These are phyloP conservation scores for Bombus turneri DNA, from an alignment of 1,140 invertebrate species.

Conservation along the genomic window DNA sequence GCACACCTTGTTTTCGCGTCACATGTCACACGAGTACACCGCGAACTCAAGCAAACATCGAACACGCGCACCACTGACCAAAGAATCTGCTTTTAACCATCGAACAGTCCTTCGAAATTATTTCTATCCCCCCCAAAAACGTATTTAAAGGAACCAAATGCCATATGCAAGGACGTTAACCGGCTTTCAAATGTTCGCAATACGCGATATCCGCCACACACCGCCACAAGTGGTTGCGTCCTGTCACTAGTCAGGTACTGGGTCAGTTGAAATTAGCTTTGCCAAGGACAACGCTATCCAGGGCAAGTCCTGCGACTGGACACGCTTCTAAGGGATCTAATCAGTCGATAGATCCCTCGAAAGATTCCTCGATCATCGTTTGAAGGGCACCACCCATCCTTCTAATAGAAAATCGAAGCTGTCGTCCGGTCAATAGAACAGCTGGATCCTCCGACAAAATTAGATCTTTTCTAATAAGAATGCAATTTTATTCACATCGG, in stretches of 20 bases:
- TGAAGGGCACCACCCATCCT: constrained; percentile 40
- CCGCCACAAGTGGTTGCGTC: constrained; percentile 80
- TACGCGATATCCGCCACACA: constrained; percentile 33
- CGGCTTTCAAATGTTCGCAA: constrained; percentile 30
- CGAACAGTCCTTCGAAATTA: not conserved
- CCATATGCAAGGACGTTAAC: constrained; percentile 22
- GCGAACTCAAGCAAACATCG: constrained; percentile 11
- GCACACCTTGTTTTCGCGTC: not conserved
- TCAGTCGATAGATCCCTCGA: not conserved
- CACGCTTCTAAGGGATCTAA: not conserved
- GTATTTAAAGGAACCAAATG: not conserved
- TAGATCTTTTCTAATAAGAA: not conserved
- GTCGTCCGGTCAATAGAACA: constrained; percentile 1
- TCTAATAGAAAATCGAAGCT: constrained; percentile 24
- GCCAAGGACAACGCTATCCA: not conserved
- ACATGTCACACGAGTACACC: constrained; percentile 29
- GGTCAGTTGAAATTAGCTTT: not conserved
- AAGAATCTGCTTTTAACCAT: not conserved
- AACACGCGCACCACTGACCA: constrained; percentile 41
- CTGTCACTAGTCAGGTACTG: constrained; percentile 45
- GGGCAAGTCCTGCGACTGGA: not conserved
- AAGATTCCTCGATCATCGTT: constrained; percentile 5
- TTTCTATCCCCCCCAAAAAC: not conserved
- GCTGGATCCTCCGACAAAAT: constrained; percentile 16
- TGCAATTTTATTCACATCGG: not conserved